phyloP scores from a whole-genome alignment of 1,140 invertebrate genomes.

The Drosophila pallidifrons region DNA sequence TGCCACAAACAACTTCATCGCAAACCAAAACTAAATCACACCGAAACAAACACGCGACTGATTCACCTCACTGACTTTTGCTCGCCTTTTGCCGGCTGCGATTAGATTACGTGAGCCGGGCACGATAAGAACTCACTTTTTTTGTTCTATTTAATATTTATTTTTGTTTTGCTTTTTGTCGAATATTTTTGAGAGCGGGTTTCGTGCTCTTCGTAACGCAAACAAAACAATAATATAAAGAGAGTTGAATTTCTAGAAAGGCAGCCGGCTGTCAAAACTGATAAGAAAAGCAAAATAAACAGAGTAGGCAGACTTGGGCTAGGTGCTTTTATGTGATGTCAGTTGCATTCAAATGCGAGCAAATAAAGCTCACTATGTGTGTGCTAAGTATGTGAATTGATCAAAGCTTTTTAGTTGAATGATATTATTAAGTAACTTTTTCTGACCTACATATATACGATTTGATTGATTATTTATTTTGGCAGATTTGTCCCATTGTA shows the following conservation, averaged over 20 bases:
- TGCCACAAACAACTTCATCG: slow-evolving; percentile 36
- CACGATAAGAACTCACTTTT: slow-evolving; percentile 11
- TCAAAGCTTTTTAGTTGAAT: too few relatives aligned
- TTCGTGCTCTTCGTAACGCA: slow-evolving; percentile 3
- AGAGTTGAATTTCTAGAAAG: neutral
- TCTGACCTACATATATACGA: neutral
- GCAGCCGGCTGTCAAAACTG: neutral
- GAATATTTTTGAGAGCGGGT: slow-evolving; percentile 1
- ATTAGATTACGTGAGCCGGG: slow-evolving; percentile 38
- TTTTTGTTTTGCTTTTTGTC: neutral
- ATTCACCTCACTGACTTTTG: slow-evolving; percentile 16
- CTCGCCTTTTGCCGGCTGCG: slow-evolving; percentile 19
- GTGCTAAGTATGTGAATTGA: neutral
- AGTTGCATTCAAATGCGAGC: neutral
- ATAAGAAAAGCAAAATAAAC: neutral
- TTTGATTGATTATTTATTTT: neutral
- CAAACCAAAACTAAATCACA: slow-evolving; percentile 1
- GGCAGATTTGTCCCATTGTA: neutral
- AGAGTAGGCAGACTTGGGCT: neutral
- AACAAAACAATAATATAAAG: neutral
- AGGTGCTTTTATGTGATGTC: neutral
- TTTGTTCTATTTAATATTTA: neutral
- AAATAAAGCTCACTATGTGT: neutral
- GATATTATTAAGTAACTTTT: too few relatives aligned
- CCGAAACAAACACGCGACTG: slow-evolving; percentile 28